These are phyloP conservation scores for Cheirogaleus medius DNA, from an alignment of 2,113 vertebrate species.

Conservation along the genomic window DNA sequence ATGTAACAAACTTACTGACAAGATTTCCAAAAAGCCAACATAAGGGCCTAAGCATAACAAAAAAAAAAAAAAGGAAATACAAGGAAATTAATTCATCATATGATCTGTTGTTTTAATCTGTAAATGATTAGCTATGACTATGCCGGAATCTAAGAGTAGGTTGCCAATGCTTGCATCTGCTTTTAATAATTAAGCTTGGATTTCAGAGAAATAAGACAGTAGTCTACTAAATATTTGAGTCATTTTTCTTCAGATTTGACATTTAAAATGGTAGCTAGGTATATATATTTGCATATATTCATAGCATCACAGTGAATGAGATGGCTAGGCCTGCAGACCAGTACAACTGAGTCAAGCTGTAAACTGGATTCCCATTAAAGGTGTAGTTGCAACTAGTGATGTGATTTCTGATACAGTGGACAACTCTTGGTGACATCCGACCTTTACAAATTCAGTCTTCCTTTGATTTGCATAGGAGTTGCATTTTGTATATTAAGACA, in stretches of 20 bases:
- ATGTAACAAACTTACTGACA: not conserved
- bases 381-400: not conserved
- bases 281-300: not conserved
- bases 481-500: not conserved
- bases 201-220: not conserved
- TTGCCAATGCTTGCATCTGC: not conserved
- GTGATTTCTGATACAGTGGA: not conserved
- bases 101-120: not conserved
- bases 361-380: not conserved
- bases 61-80: not conserved
- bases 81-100: not conserved
- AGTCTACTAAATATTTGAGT: not conserved
- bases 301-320: not conserved
- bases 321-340: not conserved
- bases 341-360: not conserved
- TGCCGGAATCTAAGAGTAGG: not conserved
- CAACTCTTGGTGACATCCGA: not conserved
- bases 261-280: not conserved
- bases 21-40: not conserved
- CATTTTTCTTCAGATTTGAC: not conserved
- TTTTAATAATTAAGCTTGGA: not conserved
- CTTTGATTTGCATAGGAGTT: not conserved
- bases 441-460: not conserved
- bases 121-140: not conserved
- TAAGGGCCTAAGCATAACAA: not conserved